These are phyloP conservation scores for Myiagra hebetior DNA, from an alignment of 2,113 vertebrate species.

Conservation along the genomic window DNA sequence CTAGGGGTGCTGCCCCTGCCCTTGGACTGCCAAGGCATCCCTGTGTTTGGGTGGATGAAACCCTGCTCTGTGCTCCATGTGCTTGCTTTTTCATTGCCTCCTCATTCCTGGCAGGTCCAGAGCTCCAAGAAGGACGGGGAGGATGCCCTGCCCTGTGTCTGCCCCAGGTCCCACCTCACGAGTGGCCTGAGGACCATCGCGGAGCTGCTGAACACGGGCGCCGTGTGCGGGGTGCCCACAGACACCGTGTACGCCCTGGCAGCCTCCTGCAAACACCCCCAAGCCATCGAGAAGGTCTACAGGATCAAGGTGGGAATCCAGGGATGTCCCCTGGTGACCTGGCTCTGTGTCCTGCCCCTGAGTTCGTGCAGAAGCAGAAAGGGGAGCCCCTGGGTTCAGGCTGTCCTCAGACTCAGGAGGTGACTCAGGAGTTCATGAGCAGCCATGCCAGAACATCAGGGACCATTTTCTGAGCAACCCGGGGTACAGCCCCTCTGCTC, in stretches of 20 bases:
- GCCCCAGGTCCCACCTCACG: constrained; percentile 75
- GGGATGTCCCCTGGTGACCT: neutral
- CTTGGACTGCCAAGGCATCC: neutral
- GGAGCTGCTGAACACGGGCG: constrained; percentile 72
- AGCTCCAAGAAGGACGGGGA: neutral
- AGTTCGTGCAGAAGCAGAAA: neutral
- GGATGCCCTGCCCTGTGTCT: constrained; percentile 63
- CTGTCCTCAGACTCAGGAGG: neutral
- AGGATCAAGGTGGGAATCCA: constrained; percentile 79
- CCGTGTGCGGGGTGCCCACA: constrained; percentile 85
- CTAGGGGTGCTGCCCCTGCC: neutral
- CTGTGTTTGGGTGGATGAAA: accelerated
- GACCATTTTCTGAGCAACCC: neutral
- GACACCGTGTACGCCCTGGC: constrained; percentile 89
- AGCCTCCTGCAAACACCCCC: constrained; percentile 86
- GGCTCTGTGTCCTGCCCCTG: neutral
- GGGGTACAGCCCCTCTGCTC: neutral
- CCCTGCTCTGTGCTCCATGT: neutral
- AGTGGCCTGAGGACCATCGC: constrained; percentile 79
- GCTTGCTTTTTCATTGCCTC: neutral
- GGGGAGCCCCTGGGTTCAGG: neutral
- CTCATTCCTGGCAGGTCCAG: neutral
- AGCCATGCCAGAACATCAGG: neutral
- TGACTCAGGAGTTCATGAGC: neutral
- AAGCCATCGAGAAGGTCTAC: constrained; percentile 87